Evolutionary conservation across 2,797 vertebrate species (phyloP).

Genomic region (Morelia viridis): DNA sequence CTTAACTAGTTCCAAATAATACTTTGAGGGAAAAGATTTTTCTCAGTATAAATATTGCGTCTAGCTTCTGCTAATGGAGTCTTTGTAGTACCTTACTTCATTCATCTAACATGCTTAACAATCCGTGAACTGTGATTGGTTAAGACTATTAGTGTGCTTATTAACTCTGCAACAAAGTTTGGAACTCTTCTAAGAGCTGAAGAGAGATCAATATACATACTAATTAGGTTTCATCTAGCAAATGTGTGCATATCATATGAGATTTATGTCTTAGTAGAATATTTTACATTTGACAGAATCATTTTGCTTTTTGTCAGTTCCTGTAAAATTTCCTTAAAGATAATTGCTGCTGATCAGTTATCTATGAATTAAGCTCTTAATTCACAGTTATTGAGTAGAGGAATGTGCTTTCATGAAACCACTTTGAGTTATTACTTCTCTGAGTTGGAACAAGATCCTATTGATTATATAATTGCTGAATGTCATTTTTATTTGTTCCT

Average conservation of each 20-base stretch:
- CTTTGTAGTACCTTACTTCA: not conserved
- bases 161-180: constrained; percentile 24
- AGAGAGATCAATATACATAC: constrained; percentile 35
- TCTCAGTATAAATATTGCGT: constrained; percentile 11
- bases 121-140: constrained; percentile 24
- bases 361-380: not conserved
- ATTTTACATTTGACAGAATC: not conserved
- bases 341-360: not conserved
- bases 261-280: not conserved
- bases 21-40: not conserved
- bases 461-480: not conserved
- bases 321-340: not conserved
- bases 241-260: constrained; percentile 7
- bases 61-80: not conserved
- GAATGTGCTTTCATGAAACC: not conserved
- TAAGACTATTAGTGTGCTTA: constrained; percentile 16
- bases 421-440: not conserved
- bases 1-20: not conserved
- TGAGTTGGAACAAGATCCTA: not conserved
- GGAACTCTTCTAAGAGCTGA: constrained; percentile 1
- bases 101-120: constrained; percentile 30
- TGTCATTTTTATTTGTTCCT: not conserved
- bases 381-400: not conserved
- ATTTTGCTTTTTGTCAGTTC: not conserved
- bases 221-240: constrained; percentile 21